Evolutionary conservation across 2,888 invertebrate genomes (phyloP).

Genomic region (Campaea margaritaria): DNA sequence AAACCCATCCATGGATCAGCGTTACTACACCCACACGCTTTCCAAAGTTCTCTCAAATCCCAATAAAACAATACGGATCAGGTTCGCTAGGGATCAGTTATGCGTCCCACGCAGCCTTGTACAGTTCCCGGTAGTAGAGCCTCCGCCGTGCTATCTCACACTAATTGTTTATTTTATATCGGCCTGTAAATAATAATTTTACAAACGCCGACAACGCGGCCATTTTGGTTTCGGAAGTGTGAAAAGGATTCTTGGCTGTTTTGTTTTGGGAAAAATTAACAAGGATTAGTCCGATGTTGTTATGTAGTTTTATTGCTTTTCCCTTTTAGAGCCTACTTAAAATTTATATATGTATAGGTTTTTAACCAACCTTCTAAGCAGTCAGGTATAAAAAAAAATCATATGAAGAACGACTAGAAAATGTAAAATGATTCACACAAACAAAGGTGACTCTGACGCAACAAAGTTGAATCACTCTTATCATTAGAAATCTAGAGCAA

Average conservation of each 20-base stretch:
- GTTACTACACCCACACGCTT: background rate
- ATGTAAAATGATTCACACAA: constrained; percentile 19
- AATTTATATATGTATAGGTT: too few relatives aligned
- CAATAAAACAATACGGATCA: constrained; percentile 37
- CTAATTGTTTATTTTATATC: constrained; percentile 23
- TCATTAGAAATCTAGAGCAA: constrained; percentile 21
- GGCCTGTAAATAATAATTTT: constrained; percentile 9
- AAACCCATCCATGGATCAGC: too few relatives aligned
- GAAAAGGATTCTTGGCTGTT: constrained; percentile 8
- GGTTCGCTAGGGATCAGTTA: constrained; percentile 32
- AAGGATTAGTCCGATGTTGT: background rate
- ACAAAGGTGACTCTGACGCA: constrained; percentile 23
- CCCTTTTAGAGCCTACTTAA: background rate
- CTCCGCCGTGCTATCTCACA: constrained; percentile 20
- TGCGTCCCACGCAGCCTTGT: constrained; percentile 19
- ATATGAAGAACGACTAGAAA: background rate
- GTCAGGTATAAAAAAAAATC: background rate
- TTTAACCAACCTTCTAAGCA: too few relatives aligned
- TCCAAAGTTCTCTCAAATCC: background rate
- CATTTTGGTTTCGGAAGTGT: constrained; percentile 14
- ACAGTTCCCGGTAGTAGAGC: constrained; percentile 35
- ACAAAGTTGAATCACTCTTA: constrained; percentile 40
- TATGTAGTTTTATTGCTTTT: too few relatives aligned
- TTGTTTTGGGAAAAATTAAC: background rate
- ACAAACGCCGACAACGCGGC: constrained; percentile 14